Evolutionary conservation across 2,113 vertebrate genomes (phyloP), one percentile per base, ranked within the genome.

Genomic region (Megaceryle torquata): DNA sequence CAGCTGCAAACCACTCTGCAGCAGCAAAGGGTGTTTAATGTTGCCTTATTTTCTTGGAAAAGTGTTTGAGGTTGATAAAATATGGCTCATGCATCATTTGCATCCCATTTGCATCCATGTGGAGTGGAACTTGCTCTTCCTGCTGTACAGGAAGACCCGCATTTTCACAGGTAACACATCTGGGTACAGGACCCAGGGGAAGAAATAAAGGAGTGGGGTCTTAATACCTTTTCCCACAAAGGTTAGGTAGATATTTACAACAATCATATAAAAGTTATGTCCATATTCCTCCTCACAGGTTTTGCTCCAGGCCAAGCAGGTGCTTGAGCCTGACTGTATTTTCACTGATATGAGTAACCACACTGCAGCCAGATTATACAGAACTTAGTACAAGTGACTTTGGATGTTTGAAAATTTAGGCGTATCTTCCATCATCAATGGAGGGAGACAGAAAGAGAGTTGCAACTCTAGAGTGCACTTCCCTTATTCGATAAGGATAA

Each of bases 21-120:
- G 70, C 76, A 88, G 51, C 60, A 89, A 89, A 90, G 24, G 37
- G 33, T 29, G 22, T 61, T 86, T 95, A 28, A 29, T 51, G 50
- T 43, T 82, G 67, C 75, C 91, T 97, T 91, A 88, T 96, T 97
- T 96, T 91, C 60, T 93, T 79, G 53, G 79, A 89, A 95, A 96
- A 80, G 33, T 90, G 53, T 82, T 96, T 96, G 74, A 83, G 76
- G 63, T 84, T 96, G 86, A 95, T 91, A 94, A 97, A 92, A 53
- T 94, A 39, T 54, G 63, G 65, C 83, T 95, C 15, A 22, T 75
- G 71, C 61, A 79, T 92, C 69, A 91, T 97, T 93, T 93, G 57
- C 88, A 79, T 90, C 9, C 39, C n/a, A 60, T 92, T 82, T 96
- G 67, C 72, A 69, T 90, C 4, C 59, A 51, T 50, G 28, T 25